Conservation (phyloP, 2,797 vertebrate genomes). For the Gadopsis bispinosus region DNA sequence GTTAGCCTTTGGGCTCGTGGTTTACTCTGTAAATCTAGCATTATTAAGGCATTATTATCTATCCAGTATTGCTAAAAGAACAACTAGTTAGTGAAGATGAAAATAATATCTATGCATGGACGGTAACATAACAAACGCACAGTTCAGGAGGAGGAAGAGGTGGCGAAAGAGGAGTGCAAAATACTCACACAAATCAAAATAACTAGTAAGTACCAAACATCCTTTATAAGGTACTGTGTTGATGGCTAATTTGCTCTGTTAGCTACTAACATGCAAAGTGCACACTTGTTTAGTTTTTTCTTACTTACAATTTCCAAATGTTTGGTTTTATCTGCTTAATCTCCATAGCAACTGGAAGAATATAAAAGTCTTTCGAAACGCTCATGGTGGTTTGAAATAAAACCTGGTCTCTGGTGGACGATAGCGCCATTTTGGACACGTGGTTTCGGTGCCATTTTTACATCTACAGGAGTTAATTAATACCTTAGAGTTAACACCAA, state of each 20-base stretch:
- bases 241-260: conserved; percentile 70
- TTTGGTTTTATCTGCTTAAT: conserved; percentile 83
- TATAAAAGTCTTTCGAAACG: conserved; percentile 71
- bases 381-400: conserved; percentile 39
- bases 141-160: conserved; percentile 71
- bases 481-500: conserved; percentile 40
- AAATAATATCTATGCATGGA: conserved; percentile 54
- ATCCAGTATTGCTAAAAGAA: conserved; percentile 85
- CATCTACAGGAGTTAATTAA: conserved; percentile 48
- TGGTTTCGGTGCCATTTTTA: conserved; percentile 40
- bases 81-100: conserved; percentile 64
- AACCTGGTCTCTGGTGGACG: conserved; percentile 34
- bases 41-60: conserved; percentile 84
- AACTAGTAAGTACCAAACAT: conserved; percentile 64
- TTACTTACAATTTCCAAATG: conserved; percentile 72
- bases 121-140: conserved; percentile 55
- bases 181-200: conserved; percentile 69
- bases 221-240: conserved; percentile 58
- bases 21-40: conserved; percentile 67
- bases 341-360: conserved; percentile 82
- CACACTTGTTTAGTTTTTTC: conserved; percentile 68
- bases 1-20: conserved; percentile 60
- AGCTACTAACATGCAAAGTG: conserved; percentile 79
- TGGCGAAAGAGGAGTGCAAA: conserved; percentile 77
- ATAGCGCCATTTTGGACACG: conserved; percentile 21